Conservation (phyloP, 2,888 invertebrate genomes). For the Odontothrips loti region DNA sequence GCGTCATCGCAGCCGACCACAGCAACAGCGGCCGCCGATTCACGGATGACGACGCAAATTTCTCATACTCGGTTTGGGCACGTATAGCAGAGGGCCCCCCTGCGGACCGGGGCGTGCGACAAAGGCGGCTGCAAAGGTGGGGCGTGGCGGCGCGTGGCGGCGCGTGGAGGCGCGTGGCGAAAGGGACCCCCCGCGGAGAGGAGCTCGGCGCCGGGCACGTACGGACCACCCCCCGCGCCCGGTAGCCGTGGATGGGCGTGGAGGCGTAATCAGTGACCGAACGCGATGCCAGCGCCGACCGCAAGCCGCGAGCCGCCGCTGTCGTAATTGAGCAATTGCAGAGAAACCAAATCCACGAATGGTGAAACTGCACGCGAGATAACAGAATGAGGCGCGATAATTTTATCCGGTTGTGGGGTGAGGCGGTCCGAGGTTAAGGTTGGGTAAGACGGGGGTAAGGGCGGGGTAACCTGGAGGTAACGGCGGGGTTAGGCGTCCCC, state of each 20-base stretch:
- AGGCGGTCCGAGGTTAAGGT: not conserved
- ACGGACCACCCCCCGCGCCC: not conserved
- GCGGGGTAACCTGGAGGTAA: not conserved
- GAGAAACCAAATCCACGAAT: too few relatives aligned
- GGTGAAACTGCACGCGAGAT: too few relatives aligned
- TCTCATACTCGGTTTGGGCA: too few relatives aligned
- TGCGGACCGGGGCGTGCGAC: too few relatives aligned
- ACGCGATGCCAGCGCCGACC: not conserved
- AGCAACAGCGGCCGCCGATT: too few relatives aligned
- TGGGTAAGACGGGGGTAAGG: not conserved
- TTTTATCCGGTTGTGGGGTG: too few relatives aligned
- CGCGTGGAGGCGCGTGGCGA: not conserved
- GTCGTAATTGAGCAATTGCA: too few relatives aligned
- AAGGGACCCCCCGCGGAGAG: not conserved
- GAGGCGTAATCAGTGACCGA: not conserved
- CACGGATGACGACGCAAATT: too few relatives aligned
- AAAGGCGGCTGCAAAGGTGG: not conserved
- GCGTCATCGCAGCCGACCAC: too few relatives aligned
- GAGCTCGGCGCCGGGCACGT: not conserved
- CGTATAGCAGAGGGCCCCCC: too few relatives aligned
- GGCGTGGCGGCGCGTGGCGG: conserved; percentile 4
- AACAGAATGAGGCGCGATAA: too few relatives aligned
- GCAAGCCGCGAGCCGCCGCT: too few relatives aligned
- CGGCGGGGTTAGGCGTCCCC: not conserved
- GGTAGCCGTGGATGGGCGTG: not conserved